Evolutionary conservation across 2,113 vertebrate species (phyloP).

Genomic region (Aptenodytes forsteri): DNA sequence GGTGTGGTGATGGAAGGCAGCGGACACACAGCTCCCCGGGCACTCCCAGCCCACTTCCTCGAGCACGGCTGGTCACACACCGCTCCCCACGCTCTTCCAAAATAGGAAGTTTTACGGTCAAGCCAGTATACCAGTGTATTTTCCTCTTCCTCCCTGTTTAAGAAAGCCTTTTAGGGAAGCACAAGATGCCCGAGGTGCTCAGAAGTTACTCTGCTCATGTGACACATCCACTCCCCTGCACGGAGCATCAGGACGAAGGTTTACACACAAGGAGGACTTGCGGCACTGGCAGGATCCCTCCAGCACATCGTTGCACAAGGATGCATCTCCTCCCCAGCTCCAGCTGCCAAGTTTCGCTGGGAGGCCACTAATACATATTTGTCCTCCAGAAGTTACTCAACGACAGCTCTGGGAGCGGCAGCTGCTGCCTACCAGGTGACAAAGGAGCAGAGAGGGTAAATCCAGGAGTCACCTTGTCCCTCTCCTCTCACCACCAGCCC

Average conservation of each 20-base stretch:
- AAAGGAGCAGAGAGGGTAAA: neutral
- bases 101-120: neutral
- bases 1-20: neutral
- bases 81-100: neutral
- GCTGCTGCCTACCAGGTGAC: neutral
- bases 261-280: neutral
- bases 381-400: neutral
- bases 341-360: constrained; percentile 47
- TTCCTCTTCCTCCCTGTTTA: neutral
- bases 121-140: neutral
- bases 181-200: neutral
- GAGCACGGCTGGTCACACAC: neutral
- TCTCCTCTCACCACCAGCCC: neutral
- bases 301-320: neutral
- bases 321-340: neutral
- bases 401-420: accelerated
- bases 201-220: neutral
- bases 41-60: constrained; percentile 9
- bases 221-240: neutral
- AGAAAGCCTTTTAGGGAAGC: neutral
- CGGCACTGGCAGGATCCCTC: neutral
- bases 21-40: accelerated
- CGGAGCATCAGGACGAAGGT: neutral
- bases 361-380: neutral
- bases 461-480: neutral